A percentile compares a stretch with the other conserved stretches of the same genome.
Conservation (phyloP, 2,113 vertebrate genomes). For the Corynorhinus townsendii region DNA sequence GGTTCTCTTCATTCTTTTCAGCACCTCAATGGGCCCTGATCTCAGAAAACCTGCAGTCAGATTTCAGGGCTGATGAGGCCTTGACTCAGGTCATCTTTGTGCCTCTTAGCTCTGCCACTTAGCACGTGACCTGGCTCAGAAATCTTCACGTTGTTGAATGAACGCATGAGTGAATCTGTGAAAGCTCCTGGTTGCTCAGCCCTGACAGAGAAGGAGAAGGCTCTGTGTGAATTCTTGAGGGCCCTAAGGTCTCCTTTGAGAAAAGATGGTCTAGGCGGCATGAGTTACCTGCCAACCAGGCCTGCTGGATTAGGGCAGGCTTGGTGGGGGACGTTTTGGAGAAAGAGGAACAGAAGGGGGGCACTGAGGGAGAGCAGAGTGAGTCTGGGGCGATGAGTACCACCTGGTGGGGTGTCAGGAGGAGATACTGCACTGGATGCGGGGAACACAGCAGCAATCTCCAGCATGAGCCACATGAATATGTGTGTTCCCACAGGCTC, state of each 20-base stretch:
- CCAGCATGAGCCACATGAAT: background rate
- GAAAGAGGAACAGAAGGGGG: background rate
- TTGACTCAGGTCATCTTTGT: background rate
- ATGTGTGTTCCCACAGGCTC: background rate
- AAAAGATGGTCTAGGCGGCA: background rate
- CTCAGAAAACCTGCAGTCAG: background rate
- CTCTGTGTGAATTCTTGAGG: background rate
- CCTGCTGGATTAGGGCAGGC: background rate
- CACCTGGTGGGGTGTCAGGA: background rate
- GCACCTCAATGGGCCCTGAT: background rate
- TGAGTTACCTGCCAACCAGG: background rate
- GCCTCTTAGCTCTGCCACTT: background rate
- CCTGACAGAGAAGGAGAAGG: background rate
- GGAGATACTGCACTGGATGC: background rate
- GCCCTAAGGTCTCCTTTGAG: background rate
- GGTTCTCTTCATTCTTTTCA: background rate
- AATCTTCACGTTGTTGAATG: background rate
- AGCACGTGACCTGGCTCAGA: background rate
- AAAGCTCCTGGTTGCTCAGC: background rate
- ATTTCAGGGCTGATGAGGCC: background rate
- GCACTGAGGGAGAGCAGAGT: background rate
- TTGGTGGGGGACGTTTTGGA: background rate
- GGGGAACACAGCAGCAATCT: background rate
- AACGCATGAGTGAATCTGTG: background rate
- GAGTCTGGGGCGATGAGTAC: background rate